Evolutionary conservation across 2,113 vertebrate genomes (phyloP), one percentile per base, ranked within the genome.

Genomic region (Choloepus hoffmanni): DNA sequence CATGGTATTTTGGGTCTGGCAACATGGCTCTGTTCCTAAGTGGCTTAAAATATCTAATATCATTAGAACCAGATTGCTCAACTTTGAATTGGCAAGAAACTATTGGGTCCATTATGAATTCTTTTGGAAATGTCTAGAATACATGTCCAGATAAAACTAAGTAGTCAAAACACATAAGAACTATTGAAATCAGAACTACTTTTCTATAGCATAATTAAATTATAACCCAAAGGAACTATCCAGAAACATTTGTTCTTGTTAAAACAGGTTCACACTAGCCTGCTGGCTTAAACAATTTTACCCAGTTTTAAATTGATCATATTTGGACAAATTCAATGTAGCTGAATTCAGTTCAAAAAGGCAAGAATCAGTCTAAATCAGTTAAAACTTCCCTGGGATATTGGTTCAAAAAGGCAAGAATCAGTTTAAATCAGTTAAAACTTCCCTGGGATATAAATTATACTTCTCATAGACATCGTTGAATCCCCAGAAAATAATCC

Each of bases 211-310:
- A 58, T 72, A 78, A 79, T 82, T 86, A 92, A 95, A 7, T 33
- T 60, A 1, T 53, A 74, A 90, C 16, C 28, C 48, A 94, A 94
- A 92, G 77, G 36, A 94, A 81, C 65, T 81, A 87, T 28, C 45
- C 53, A 91, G 89, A 91, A 82, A 77, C 63, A n/a, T 88, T 91
- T 93, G 45, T 62, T 93, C 43, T 94, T 88, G 21, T 81, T 96
- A 83, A 78, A 36, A 86, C 2, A 60, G 40, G 24, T 87, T 55
- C 1, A 63, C 10, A 33, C 10, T 84, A 10, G 9, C 30, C 88
- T 89, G 16, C 55, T 94, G 70, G 30, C 21, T 95, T 73, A 90
- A 94, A 43, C 21, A 63, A 3, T 78, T 70, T 81, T 36, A 55
- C 70, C 62, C 40, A 85, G 24, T 76, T 92, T 95, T 89, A 74